Evolutionary conservation across 2,888 invertebrate species (phyloP).

Genomic region (Agapostemon virescens): DNA sequence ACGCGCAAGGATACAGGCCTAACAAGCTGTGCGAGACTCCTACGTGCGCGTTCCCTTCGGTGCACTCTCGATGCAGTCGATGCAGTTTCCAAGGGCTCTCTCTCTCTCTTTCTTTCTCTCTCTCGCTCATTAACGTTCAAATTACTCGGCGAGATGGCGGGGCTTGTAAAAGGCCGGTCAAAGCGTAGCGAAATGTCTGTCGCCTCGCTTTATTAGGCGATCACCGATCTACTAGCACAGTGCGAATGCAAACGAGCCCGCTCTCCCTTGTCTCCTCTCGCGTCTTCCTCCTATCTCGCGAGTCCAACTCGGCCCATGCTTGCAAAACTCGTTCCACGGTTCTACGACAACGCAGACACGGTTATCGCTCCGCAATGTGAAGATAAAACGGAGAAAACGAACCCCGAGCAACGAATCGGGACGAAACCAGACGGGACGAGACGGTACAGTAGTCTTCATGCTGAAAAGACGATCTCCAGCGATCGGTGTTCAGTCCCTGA

Average conservation of each 20-base stretch:
- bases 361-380: constrained; percentile 42
- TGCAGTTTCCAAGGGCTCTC: not conserved
- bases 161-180: constrained; percentile 54
- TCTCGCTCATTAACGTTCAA: constrained; percentile 51
- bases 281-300: constrained; percentile 42
- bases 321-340: constrained; percentile 74
- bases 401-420: constrained; percentile 20
- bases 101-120: not conserved
- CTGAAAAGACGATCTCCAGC: not conserved
- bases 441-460: not conserved
- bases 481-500: not conserved
- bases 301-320: constrained; percentile 63
- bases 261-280: constrained; percentile 24
- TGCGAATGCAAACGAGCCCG: constrained; percentile 56
- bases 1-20: constrained; percentile 4
- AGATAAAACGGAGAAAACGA: not conserved
- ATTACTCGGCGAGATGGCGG: constrained; percentile 40
- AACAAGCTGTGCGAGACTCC: constrained; percentile 36
- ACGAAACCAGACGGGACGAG: not conserved
- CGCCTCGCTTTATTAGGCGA: constrained; percentile 71
- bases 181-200: constrained; percentile 53
- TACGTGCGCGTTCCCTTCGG: constrained; percentile 24
- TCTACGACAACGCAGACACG: constrained; percentile 10
- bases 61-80: not conserved
- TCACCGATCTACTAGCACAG: constrained; percentile 52